Evolutionary conservation across 2,888 invertebrate genomes (phyloP).

Genomic region (Drosophila eohydei): DNA sequence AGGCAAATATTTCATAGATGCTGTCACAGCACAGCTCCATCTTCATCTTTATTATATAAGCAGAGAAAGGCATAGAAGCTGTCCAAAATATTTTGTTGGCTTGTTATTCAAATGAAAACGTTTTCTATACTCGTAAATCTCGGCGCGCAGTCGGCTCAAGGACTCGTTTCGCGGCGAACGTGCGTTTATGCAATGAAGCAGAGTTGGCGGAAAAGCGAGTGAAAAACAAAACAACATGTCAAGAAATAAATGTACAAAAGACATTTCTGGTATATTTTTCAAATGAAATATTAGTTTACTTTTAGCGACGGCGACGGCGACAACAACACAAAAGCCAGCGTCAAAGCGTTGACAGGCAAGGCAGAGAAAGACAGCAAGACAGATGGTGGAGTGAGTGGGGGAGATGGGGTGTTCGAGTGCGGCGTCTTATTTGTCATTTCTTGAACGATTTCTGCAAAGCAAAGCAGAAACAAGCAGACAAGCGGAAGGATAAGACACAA

Average conservation of each 20-base stretch:
- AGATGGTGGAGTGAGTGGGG: neutral
- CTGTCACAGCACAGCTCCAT: conserved; percentile 49
- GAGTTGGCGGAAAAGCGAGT: conserved; percentile 33
- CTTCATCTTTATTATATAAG: conserved; percentile 40
- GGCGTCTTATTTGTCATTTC: conserved; percentile 74
- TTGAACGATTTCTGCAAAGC: conserved; percentile 78
- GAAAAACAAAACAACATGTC: conserved; percentile 79
- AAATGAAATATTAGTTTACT: conserved; percentile 80
- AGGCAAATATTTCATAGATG: conserved; percentile 47
- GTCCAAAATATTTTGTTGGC: conserved; percentile 63
- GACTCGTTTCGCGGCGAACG: conserved; percentile 56
- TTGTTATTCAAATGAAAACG: conserved; percentile 74
- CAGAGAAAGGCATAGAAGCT: conserved; percentile 48
- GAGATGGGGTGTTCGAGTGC: conserved; percentile 11
- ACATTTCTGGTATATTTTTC: conserved; percentile 77
- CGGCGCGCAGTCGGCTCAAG: conserved; percentile 61
- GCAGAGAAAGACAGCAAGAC: conserved; percentile 1
- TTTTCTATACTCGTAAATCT: conserved; percentile 68
- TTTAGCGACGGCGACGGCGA: conserved; percentile 56
- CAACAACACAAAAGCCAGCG: conserved; percentile 50
- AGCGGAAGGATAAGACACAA: conserved; percentile 45
- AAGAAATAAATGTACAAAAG: conserved; percentile 79
- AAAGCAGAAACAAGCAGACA: conserved; percentile 60
- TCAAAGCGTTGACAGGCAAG: conserved; percentile 68
- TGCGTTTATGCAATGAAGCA: conserved; percentile 69